Base-by-base conservation (phyloP, 92 coral and sea anemone genomes). In the Pocillopora meandrina region DNA sequence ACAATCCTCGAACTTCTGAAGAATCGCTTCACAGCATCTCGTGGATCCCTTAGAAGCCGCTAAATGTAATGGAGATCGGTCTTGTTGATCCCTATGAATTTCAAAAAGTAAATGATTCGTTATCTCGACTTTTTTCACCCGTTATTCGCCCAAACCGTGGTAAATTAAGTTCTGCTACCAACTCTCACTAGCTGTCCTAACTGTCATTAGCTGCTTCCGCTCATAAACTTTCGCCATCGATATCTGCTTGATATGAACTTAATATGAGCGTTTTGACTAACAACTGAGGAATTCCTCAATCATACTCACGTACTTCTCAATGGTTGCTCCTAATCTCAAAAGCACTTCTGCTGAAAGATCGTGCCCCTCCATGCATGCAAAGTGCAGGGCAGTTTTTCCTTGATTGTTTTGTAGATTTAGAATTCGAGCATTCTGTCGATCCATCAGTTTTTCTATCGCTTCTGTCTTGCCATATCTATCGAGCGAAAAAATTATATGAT, bases 281-380 rank as follows among this genome's bases (percentile, higher is more conserved):
- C 52, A 42, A 42, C 52, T 3, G 52, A 3, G 52, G 8, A 2
- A 42, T 58, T 19, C 13, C 26, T 36, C 57, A 2, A 11, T 42
- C 8, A 19, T 23, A 16, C 9, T 20, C 72, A 15, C 16, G 19
- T 67, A 90, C 98, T 89, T 94, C 31, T 94, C 98, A n/a, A 92
- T 85, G 3, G 88, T 94, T 12, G 98, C 98, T 17, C 95, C 98
- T 14, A 86, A 88, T 56, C 75, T 75, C 11, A 94, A 75, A 18
- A 94, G 95, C 1, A 82, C 17, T 65, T 92, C 98, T 2, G 95
- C 61, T 18, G 93, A 82, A 56, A 85, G 84, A 61, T 92, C 92
- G 12, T 94, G 92, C 12, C 98, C 98, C 23, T 90, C 93, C 3
- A 87, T 87, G 57, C 96, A 94, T 71, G 98, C 95, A 82, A 84